Evolutionary conservation across 2,888 invertebrate genomes (phyloP).

Genomic region (Lepidocyrtoides sp.): DNA sequence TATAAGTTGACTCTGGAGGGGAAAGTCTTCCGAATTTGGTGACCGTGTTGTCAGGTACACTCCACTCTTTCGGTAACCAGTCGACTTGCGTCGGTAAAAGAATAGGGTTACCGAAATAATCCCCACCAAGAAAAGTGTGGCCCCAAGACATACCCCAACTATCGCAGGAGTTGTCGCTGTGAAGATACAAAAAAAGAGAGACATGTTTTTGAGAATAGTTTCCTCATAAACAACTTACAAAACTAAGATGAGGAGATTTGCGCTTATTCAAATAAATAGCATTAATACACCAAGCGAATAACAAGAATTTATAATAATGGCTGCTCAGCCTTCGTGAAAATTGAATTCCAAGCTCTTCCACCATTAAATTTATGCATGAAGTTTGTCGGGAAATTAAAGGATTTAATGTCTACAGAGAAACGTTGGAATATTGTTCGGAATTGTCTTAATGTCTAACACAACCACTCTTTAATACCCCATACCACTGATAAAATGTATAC

Average conservation of each 20-base stretch:
- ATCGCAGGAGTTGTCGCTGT: slow-evolving; percentile 89
- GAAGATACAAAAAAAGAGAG: slow-evolving; percentile 44
- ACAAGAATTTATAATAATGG: background rate
- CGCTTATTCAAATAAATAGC: background rate
- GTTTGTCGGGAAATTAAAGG: slow-evolving; percentile 55
- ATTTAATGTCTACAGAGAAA: slow-evolving; percentile 48
- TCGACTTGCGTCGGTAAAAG: slow-evolving; percentile 89
- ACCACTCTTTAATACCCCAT: background rate
- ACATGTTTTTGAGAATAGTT: background rate
- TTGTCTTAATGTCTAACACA: slow-evolving; percentile 52
- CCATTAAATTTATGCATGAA: slow-evolving; percentile 63
- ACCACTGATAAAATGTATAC: background rate
- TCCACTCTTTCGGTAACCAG: slow-evolving; percentile 85
- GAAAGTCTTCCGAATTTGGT: slow-evolving; percentile 83
- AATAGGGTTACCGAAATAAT: slow-evolving; percentile 90
- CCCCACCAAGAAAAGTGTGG: slow-evolving; percentile 89
- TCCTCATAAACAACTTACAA: background rate
- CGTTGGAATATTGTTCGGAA: background rate
- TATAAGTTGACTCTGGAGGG: slow-evolving; percentile 82
- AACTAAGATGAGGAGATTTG: background rate
- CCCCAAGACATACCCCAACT: slow-evolving; percentile 90
- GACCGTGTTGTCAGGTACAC: slow-evolving; percentile 83
- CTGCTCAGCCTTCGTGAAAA: slow-evolving; percentile 24
- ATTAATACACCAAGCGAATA: background rate
- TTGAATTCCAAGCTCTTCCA: slow-evolving; percentile 65